Evolutionary conservation across 2,113 vertebrate genomes (phyloP).

Genomic region (Haemorhous mexicanus): DNA sequence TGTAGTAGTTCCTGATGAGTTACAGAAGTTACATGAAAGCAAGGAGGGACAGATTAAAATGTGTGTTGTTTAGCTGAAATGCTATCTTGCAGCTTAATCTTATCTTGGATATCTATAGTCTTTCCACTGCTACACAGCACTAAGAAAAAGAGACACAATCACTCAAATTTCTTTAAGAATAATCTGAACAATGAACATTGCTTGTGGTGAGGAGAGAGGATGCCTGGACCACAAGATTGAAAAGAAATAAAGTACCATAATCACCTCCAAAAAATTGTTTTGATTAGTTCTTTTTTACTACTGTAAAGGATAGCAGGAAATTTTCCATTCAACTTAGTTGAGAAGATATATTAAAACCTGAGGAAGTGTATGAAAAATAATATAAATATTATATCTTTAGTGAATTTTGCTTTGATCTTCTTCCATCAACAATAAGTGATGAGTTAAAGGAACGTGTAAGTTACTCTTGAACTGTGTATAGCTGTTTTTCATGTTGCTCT

Average conservation of each 20-base stretch:
- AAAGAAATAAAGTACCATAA: neutral
- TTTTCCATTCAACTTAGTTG: neutral
- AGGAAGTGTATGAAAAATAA: neutral
- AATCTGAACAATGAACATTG: neutral
- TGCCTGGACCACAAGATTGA: neutral
- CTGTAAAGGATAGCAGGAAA: neutral
- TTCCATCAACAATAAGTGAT: neutral
- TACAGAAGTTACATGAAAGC: neutral
- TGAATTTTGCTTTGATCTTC: neutral
- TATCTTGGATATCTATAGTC: neutral
- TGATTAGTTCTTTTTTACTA: neutral
- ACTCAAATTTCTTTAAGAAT: neutral
- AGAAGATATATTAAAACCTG: neutral
- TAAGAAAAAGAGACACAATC: neutral
- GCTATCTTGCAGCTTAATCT: neutral
- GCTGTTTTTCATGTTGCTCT: neutral
- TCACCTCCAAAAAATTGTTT: neutral
- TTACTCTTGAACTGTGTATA: neutral
- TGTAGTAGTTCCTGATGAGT: neutral
- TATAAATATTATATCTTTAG: neutral
- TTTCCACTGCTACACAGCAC: neutral
- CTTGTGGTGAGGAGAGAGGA: neutral
- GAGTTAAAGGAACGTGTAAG: neutral
- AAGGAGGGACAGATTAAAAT: neutral
- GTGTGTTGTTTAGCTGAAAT: neutral